Evolutionary conservation across 2,888 invertebrate genomes (phyloP), one percentile per base, ranked within the genome.

Genomic region (Amphipyra tragopoginis): DNA sequence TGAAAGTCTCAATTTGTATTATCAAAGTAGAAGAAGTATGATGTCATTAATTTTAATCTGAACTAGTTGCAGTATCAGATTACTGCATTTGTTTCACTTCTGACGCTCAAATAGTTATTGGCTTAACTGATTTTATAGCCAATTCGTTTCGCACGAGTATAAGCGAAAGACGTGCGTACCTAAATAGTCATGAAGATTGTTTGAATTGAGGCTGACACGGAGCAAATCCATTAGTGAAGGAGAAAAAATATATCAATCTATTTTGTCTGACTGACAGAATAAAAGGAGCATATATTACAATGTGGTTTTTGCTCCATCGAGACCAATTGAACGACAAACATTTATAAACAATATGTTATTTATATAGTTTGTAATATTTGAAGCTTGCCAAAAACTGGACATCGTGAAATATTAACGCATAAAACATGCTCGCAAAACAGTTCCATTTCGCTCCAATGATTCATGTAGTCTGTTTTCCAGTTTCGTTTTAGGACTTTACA

Each of bases 401-500:
- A 55, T 45, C 13, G 14, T 33, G 26, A 56, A 69, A 45, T 58
- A 65, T 45, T 42, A 42, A 39, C 45, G 54, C 56, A 21, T 45
- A 51, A 34, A 51, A 61, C 52, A 62, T 45, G 58, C 48, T 61
- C 43, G 7, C 33, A 33, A 72, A 50, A 48, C 60, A 36, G 64
- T 62, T 45, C 59, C 51, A 45, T 61, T 77, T 65, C 9, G 47
- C 43, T 52, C 40, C 51, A 45, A 53, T 79, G 67, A 67, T 64
- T 79, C 74, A 73, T 42, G 45, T 47, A 29, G 52, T 55, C 64
- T 60, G 65, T 65, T 68, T 59, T 44, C 49, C 44, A 56, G 63
- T 68, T 64, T 60, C 48, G 65, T 64, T 73, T 75, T 75, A 70
- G 61, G 53, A 71, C 53, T 71, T 77, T 75, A 72, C 72, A 79